Evolutionary conservation across 2,888 invertebrate species (phyloP).

Genomic region (Strigamia crassipes): DNA sequence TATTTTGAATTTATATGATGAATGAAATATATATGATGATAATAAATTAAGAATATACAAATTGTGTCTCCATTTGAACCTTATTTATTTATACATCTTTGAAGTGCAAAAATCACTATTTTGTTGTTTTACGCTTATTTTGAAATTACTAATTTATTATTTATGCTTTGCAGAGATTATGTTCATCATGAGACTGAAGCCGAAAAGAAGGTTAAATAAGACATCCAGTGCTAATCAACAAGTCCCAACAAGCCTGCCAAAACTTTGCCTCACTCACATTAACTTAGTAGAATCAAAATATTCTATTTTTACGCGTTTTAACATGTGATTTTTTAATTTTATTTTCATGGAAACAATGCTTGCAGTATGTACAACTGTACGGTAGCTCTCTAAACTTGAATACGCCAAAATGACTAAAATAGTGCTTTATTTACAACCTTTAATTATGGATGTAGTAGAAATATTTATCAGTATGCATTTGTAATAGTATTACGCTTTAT

Average conservation of each 20-base stretch:
- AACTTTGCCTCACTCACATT: neutral
- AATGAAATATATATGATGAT: neutral
- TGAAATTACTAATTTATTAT: neutral
- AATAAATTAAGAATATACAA: neutral
- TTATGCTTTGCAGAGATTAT: constrained; percentile 18
- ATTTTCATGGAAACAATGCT: neutral
- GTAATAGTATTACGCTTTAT: neutral
- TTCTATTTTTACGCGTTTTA: neutral
- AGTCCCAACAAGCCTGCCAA: neutral
- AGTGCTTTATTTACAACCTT: neutral
- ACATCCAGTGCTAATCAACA: neutral
- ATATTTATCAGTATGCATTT: neutral
- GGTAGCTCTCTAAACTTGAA: neutral
- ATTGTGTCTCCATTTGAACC: neutral
- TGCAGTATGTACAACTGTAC: neutral
- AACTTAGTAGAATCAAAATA: neutral
- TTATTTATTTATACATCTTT: neutral
- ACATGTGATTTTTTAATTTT: neutral
- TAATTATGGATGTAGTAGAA: neutral
- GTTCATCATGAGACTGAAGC: neutral
- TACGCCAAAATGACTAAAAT: neutral
- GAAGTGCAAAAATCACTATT: neutral
- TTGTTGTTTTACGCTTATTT: neutral
- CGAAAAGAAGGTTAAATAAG: neutral
- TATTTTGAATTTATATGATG: neutral